phyloP scores from a whole-genome alignment of 2,113 vertebrate genomes.

The Cnemophilus loriae region DNA sequence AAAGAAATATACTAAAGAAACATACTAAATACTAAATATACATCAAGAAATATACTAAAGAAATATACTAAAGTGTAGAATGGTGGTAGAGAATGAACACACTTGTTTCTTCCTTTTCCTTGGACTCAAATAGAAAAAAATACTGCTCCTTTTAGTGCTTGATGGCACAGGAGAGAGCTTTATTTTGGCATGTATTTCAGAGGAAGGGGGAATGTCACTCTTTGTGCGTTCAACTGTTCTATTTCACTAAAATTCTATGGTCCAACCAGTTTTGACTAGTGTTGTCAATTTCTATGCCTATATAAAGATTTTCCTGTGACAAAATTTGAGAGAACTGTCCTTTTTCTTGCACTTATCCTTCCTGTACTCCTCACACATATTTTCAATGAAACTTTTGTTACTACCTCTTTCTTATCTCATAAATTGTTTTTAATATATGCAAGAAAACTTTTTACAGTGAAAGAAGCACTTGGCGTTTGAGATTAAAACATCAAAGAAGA shows the following conservation, averaged over 20 bases:
- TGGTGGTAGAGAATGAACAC: neutral
- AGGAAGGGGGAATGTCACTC: neutral
- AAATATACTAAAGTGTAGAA: neutral
- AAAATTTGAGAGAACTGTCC: neutral
- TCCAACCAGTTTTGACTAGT: neutral
- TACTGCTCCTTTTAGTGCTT: neutral
- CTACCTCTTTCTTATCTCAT: neutral
- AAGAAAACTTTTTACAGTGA: neutral
- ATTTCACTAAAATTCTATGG: neutral
- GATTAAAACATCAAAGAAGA: constrained; percentile 49
- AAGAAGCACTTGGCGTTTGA: neutral
- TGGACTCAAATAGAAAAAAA: neutral
- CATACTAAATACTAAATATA: neutral
- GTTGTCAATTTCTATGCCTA: neutral
- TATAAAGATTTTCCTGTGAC: neutral
- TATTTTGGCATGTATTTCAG: neutral
- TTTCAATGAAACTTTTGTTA: neutral
- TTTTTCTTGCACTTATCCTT: neutral
- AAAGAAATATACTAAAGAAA: neutral
- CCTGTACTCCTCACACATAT: neutral
- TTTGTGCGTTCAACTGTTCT: neutral
- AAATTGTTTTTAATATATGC: neutral
- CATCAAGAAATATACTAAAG: neutral
- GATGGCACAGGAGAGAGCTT: neutral
- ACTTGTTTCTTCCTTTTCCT: neutral